phyloP scores from a whole-genome alignment of 2,113 vertebrate species.

The Acanthisitta chloris region DNA sequence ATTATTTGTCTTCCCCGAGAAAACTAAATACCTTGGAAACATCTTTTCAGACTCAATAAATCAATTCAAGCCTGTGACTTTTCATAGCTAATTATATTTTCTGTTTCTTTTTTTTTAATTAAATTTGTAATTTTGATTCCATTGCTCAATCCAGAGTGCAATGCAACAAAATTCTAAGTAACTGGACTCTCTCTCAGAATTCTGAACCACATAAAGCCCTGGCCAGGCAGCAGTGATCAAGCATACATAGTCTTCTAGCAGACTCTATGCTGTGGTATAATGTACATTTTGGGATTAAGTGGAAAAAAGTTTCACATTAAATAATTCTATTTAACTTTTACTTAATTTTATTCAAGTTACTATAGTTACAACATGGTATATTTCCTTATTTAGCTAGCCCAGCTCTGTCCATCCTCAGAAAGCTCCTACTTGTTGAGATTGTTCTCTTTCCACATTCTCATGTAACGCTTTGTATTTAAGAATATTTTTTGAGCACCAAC shows the following conservation, averaged over 20 bases:
- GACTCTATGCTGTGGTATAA: background rate
- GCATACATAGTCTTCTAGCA: background rate
- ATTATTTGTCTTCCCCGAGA: background rate
- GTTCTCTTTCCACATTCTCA: background rate
- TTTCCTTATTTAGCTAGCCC: background rate
- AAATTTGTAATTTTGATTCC: background rate
- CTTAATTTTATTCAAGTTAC: background rate
- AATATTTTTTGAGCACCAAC: background rate
- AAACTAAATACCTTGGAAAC: background rate
- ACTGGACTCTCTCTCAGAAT: background rate
- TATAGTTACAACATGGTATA: fast-evolving
- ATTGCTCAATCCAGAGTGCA: background rate
- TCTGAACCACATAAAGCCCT: background rate
- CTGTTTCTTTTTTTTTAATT: background rate
- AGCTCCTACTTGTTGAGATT: background rate
- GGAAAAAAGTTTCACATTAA: background rate
- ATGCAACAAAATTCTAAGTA: background rate
- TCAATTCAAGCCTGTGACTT: background rate
- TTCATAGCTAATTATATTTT: background rate
- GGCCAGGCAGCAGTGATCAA: background rate
- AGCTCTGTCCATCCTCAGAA: background rate
- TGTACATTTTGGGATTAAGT: background rate
- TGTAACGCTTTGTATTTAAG: background rate
- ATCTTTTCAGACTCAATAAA: background rate
- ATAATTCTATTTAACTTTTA: background rate